Evolutionary conservation across 2,888 invertebrate genomes (phyloP).

Genomic region (Chloromyia formosa): DNA sequence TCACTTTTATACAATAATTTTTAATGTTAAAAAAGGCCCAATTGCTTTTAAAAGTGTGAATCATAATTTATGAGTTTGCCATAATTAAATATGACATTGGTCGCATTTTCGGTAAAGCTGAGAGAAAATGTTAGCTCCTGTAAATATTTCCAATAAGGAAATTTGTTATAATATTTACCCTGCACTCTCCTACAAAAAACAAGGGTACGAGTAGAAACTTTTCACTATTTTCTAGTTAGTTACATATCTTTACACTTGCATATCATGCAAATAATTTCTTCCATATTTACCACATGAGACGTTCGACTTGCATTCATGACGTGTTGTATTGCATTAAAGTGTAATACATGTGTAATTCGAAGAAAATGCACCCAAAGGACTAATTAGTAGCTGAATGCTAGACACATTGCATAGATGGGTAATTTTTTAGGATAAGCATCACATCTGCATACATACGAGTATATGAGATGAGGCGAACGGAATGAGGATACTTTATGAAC

Average conservation of each 20-base stretch:
- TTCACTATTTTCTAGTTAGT: not conserved
- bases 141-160: no score
- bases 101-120: no score
- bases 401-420: slow-evolving; percentile 38
- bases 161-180: no score
- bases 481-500: not conserved
- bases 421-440: slow-evolving; percentile 28
- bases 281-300: not conserved
- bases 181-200: not conserved
- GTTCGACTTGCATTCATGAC: not conserved
- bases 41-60: no score
- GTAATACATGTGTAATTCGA: slow-evolving; percentile 34
- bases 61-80: no score
- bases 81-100: no score
- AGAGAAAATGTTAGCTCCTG: no score
- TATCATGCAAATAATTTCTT: not conserved
- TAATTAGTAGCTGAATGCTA: slow-evolving; percentile 47
- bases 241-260: not conserved
- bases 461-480: not conserved
- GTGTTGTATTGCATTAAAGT: not conserved
- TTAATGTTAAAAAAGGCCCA: no score
- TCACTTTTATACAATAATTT: no score
- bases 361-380: slow-evolving; percentile 48
- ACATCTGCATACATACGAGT: not conserved
- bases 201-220: not conserved